Percentiles rank a stretch among this genome's conserved stretches.
Evolutionary conservation across 2,113 vertebrate genomes (phyloP).

Genomic region (Callionymus lyra): DNA sequence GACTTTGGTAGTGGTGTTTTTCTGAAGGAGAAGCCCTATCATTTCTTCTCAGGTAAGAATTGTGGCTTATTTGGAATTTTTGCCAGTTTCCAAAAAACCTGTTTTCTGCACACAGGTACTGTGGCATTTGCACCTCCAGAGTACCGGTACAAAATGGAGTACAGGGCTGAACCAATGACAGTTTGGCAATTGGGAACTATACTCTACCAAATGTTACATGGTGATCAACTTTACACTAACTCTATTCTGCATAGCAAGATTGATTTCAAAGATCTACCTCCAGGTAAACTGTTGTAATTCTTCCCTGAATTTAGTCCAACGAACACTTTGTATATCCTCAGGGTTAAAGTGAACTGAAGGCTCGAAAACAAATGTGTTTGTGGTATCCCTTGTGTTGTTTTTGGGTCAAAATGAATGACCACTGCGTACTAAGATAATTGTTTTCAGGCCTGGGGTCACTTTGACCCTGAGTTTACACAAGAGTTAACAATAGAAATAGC

Average conservation of each 20-base stretch:
- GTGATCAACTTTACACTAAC: background rate
- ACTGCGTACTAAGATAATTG: too few species aligned
- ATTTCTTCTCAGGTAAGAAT: background rate
- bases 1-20: slow-evolving; percentile 10
- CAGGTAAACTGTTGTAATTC: too few species aligned
- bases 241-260: background rate
- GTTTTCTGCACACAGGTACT: slow-evolving; percentile 1
- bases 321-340: too few species aligned
- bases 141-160: background rate
- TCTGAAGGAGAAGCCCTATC: background rate
- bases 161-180: slow-evolving; percentile 1
- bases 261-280: background rate
- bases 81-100: background rate
- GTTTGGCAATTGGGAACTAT: slow-evolving; percentile 6
- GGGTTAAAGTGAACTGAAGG: too few species aligned
- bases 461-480: too few species aligned
- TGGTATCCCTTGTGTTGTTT: too few species aligned
- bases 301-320: too few species aligned
- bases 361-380: too few species aligned
- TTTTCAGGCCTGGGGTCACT: too few species aligned
- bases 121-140: background rate
- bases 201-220: background rate
- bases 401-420: too few species aligned
- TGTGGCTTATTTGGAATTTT: background rate
- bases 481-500: too few species aligned